Evolutionary conservation across 2,888 invertebrate species (phyloP).

Genomic region (Perdita meconis): DNA sequence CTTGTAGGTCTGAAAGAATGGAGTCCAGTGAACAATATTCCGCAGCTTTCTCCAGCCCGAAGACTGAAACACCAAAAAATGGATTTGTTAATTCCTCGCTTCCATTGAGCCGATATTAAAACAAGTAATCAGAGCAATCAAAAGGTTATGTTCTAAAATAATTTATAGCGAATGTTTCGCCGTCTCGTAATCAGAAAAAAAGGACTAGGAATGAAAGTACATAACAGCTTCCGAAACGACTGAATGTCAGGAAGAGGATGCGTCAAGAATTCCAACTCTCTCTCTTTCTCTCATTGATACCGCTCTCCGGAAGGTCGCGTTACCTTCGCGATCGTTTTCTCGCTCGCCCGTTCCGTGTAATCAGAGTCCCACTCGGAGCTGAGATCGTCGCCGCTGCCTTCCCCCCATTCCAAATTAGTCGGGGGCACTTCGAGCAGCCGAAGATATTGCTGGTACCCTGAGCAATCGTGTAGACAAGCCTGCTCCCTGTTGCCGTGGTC

Average conservation of each 20-base stretch:
- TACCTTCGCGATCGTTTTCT: constrained; percentile 47
- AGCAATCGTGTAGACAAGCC: constrained; percentile 44
- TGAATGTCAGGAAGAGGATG: too few species aligned
- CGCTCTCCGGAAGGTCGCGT: background rate
- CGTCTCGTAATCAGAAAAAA: background rate
- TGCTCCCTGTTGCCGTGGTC: constrained; percentile 20
- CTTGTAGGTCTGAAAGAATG: constrained; percentile 98
- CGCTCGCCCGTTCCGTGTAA: constrained; percentile 67
- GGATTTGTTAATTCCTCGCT: too few species aligned
- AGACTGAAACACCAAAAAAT: constrained; percentile 87
- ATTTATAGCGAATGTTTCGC: too few species aligned
- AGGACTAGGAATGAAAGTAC: background rate
- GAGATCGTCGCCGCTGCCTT: constrained; percentile 95
- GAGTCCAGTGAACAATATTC: constrained; percentile 98
- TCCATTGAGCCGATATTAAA: too few species aligned
- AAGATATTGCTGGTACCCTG: constrained; percentile 92
- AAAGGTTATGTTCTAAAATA: too few species aligned
- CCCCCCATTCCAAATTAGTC: constrained; percentile 89
- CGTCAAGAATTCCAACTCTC: background rate
- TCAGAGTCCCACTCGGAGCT: constrained; percentile 97
- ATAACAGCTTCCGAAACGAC: too few species aligned
- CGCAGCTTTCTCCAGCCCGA: constrained; percentile 97
- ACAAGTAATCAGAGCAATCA: too few species aligned
- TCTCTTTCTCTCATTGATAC: background rate
- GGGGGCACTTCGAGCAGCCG: constrained; percentile 88